These are phyloP conservation scores for Diorhabda sublineata DNA, from an alignment of 1,140 invertebrate genomes.

Conservation along the genomic window DNA sequence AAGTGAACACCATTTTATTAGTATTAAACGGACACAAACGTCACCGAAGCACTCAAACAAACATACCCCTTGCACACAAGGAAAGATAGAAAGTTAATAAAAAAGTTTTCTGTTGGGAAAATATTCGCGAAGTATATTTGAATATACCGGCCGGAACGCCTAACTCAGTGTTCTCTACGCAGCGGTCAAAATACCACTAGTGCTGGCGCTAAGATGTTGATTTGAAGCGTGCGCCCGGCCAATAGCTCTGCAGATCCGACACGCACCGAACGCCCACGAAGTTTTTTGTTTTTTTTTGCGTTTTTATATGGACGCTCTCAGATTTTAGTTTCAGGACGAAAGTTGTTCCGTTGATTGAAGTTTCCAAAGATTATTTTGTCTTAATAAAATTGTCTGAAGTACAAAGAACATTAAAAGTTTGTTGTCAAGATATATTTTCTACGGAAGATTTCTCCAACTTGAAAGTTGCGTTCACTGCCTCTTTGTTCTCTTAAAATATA, in stretches of 20 bases:
- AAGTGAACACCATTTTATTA: not conserved
- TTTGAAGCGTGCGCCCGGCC: slow-evolving; percentile 29
- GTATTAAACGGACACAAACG: not conserved
- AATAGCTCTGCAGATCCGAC: slow-evolving; percentile 28
- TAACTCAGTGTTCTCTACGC: slow-evolving; percentile 19
- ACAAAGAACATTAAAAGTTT: not conserved
- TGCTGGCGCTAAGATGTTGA: slow-evolving; percentile 28
- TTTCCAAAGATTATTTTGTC: not conserved
- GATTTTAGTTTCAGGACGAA: not conserved
- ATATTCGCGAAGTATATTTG: not conserved
- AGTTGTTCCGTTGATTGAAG: not conserved
- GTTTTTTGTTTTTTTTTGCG: slow-evolving; percentile 17
- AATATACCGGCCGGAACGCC: not conserved
- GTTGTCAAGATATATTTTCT: too few relatives aligned
- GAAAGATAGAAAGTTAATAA: slow-evolving; percentile 1
- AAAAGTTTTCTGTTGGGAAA: not conserved
- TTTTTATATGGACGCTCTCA: slow-evolving; percentile 3
- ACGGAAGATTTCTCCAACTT: too few relatives aligned
- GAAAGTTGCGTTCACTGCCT: too few relatives aligned
- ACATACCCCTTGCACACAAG: slow-evolving; percentile 3
- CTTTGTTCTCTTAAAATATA: too few relatives aligned
- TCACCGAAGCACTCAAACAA: slow-evolving; percentile 2
- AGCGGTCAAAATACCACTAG: slow-evolving; percentile 28
- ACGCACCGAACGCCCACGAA: slow-evolving; percentile 26
- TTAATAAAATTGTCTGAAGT: not conserved